These are phyloP conservation scores for Frieseomelitta varia DNA, from an alignment of 1,140 invertebrate species.

Conservation along the genomic window DNA sequence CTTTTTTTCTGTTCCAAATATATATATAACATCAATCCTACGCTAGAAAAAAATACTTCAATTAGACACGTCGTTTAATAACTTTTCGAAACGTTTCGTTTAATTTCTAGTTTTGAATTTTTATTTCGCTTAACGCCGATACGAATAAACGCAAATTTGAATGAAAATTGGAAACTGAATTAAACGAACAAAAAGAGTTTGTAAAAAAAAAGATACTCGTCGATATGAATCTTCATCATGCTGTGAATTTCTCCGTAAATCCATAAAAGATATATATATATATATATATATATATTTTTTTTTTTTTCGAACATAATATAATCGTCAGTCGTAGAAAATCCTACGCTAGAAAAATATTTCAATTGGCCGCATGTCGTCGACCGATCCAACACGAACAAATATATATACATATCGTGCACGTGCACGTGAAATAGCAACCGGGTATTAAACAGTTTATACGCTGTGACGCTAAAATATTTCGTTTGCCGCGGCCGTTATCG, in stretches of 20 bases:
- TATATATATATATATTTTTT: too few relatives aligned
- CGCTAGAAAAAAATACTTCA: background rate
- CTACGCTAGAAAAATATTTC: background rate
- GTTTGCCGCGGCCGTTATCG: background rate
- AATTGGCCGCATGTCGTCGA: background rate
- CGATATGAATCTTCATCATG: too few relatives aligned
- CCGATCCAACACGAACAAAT: background rate
- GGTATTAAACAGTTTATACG: background rate
- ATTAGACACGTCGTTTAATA: background rate
- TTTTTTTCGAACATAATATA: too few relatives aligned
- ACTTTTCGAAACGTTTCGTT: too few relatives aligned
- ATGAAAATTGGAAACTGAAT: too few relatives aligned
- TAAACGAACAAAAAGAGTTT: background rate
- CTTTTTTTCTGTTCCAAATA: too few relatives aligned
- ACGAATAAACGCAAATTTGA: too few relatives aligned
- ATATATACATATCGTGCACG: background rate
- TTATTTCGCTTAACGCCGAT: too few relatives aligned
- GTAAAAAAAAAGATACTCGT: background rate
- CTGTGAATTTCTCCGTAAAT: background rate
- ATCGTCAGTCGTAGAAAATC: background rate
- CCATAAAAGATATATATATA: background rate
- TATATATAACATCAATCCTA: too few relatives aligned
- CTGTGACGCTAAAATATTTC: background rate
- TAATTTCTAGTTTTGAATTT: too few relatives aligned
- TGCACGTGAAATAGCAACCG: background rate